Base-by-base conservation (phyloP, 2,888 invertebrate genomes). In the Conus canariensis region DNA sequence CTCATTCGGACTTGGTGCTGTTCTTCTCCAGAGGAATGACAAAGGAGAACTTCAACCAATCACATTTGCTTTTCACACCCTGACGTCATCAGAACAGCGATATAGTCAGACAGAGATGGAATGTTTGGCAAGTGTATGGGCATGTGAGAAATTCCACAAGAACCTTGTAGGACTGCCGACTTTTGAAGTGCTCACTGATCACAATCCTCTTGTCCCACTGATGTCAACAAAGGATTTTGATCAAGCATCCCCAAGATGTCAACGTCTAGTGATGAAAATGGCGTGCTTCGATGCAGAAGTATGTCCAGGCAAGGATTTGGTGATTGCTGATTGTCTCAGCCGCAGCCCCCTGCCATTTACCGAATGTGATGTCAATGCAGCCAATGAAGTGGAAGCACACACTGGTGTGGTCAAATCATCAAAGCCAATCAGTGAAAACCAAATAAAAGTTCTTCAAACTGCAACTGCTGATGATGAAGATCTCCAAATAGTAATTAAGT, bases 121-220 rank as follows among this genome's bases (percentile, higher is more conserved):
- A 19, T 74, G 70, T 22, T 22, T 22, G 45, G 70, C 70, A 74
- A 74, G 70, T 74, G 70, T 74, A 3, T 74, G 70, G 70, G 70
- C 70, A 19, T 74, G 70, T 74, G 70, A 74, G n/a, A n/a, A 74
- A 74, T 74, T 74, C n/a, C 8, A 74, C 70, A 74, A 74, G 70
- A 19, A 74, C 70, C 70, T 74, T 8, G 70, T 22, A n/a, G 70
- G 70, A 74, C 70, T 64, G 60, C 60, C 60, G 60, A 64, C 60
- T 64, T 64, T 64, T 64, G 60, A 64, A 64, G 12, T 64, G 16
- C 60, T 64, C 60, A 64, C 8, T 16, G 60, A 64, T 16, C 60
- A 64, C 6, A 64, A 64, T 14, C 60, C 60, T 16, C 60, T 64
- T 64, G 60, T 74, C n/a, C 70, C 70, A 19, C 70, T 14, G 70